A percentile compares a stretch with the other conserved stretches of the same genome.
Conservation (phyloP, 1,140 invertebrate genomes). For the Mactra quadrangularis region DNA sequence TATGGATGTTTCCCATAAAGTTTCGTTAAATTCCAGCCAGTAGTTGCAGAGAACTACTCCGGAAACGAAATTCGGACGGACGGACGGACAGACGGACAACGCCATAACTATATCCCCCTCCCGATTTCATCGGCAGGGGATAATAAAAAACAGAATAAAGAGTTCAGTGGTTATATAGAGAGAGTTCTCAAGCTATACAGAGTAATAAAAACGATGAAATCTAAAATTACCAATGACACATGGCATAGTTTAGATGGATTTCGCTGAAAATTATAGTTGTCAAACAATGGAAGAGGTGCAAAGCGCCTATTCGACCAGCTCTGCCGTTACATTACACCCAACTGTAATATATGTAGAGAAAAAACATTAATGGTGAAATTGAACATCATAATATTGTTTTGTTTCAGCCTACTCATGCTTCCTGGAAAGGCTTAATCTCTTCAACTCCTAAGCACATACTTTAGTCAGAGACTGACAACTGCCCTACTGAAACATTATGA, state of each 20-base stretch:
- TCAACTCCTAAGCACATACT: too few species aligned
- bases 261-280: conserved; percentile 36
- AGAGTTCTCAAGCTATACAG: conserved; percentile 37
- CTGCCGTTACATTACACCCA: conserved; percentile 5
- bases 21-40: too few species aligned
- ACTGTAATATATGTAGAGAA: neutral
- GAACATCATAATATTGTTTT: conserved; percentile 7
- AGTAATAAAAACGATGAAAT: conserved; percentile 12
- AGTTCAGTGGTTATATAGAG: conserved; percentile 40
- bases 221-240: conserved; percentile 20
- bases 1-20: too few species aligned
- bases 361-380: neutral
- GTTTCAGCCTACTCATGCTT: too few species aligned
- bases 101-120: too few species aligned
- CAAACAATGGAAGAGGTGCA: conserved; percentile 42
- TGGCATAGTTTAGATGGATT: conserved; percentile 38
- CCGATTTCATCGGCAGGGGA: too few species aligned
- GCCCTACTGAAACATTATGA: too few species aligned
- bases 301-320: conserved; percentile 11
- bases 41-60: too few species aligned
- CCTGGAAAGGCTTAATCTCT: too few species aligned
- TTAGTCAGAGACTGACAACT: too few species aligned
- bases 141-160: neutral
- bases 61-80: too few species aligned
- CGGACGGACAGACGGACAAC: too few species aligned